Base-by-base conservation (phyloP, 2,888 invertebrate genomes). In the Rhimphoctona megacephalus region DNA sequence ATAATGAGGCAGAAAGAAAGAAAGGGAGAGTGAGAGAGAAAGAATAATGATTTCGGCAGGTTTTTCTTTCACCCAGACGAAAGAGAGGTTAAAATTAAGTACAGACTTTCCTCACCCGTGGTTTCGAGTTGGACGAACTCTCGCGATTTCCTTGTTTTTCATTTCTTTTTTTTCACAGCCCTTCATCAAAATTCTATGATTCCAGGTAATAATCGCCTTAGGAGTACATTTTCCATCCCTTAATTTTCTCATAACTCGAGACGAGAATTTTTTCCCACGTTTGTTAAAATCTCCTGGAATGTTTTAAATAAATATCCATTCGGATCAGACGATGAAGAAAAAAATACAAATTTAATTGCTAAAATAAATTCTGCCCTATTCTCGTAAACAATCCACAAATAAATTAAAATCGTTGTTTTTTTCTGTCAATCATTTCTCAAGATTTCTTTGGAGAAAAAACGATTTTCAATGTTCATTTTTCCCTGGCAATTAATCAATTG, bases 11-110 rank as follows among this genome's bases (percentile, higher is more conserved):
- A 72, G 72, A 43, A 39, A 64, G 11, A 54, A 36, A 46, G 17
- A 76, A 64, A 77, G 36, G 36, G 46, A 46, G 54, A 22, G 46
- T 46, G 49, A 66, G 33, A n/a, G 43, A 22, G 81, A 46, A 17
- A 61, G 76, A 79, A 57, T 70, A 74, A 81, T 77, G 80, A 64
- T 78, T 81, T 69, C n/a, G 22, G 52, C 69, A 52, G 49, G 36
- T 78, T 86, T 46, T 67, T 39, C 64, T 66, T 80, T 76, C 82
- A 74, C 22, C 52, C 52, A 66, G 52, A 49, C 33, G 70, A 81
- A 52, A 64, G n/a, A 73, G 72, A 54, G 14, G 36, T 39, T 36
- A 36, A 61, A 66, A 81, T 30, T 36, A 78, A 66, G 66, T 66
- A 64, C 36, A 52, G 36, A 64, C 72, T 57, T n/a, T 46, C 70